Base-by-base conservation (phyloP, 2,797 vertebrate species). In the Geotrypetes seraphini region DNA sequence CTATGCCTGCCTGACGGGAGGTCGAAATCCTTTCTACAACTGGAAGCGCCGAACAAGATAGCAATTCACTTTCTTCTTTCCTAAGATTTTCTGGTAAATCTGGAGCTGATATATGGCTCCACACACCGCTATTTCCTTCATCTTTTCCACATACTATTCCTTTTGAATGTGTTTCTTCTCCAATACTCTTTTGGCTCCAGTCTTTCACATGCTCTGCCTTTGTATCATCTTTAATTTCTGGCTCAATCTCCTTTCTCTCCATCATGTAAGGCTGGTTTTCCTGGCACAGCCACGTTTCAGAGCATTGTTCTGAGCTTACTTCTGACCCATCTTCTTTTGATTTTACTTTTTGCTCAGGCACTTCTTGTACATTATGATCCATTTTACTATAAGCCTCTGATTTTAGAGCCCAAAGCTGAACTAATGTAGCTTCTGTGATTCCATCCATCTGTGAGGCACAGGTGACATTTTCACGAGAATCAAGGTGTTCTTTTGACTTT, bases 1-100 rank as follows among this genome's bases (percentile, higher is more conserved):
- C 48, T 26, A 35, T 14, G 81, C 89, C 79, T 95, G 91, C 92
- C 89, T 94, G 91, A 67, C 88, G 80, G 28, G 89, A 91, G 2
- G 91, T 81, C 51, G 91, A 93, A 34, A 91, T 84, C 54, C 88
- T 80, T 66, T 91, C 88, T 13, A 71, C 60, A 15, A 78, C 48
- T 36, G 63, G 47, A 8, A 33, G 57, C 46, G 58, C 59, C 18
- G 32, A 31, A 25, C n/a, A n/a, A 2, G 9, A 31, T 1, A 38
- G 59, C 43, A 73, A 65, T 36, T 87, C 86, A 60, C 63, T 51
- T 14, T 47, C 59, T 8, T 66, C 59, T 43, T 75, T 82, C 51
- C 71, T 60, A 24, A 65, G 31, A 31, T 48, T 24, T 16, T 51
- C 27, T 24, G 49, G 10, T 8, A 48, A 50, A 66, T 70, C 33